Conservation (phyloP, 1,140 invertebrate genomes). For the Oedothorax gibbosus region DNA sequence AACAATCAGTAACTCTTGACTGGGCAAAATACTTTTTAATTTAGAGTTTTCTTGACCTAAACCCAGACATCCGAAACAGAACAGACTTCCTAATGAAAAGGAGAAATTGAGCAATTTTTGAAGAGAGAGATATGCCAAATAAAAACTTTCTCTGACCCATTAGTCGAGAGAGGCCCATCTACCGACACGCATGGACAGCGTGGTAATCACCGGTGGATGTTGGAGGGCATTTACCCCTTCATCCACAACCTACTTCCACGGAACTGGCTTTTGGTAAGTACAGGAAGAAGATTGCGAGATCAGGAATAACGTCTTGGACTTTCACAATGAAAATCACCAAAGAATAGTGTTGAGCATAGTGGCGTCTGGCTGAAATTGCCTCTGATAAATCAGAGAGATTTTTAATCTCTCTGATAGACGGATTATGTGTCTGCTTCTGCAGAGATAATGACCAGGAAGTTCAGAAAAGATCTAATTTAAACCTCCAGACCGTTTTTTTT, state of each 20-base stretch:
- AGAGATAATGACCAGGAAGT: too few relatives aligned
- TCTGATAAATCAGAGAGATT: too few relatives aligned
- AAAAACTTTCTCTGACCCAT: conserved; percentile 40
- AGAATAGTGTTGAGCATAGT: not conserved
- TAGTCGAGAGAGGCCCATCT: conserved; percentile 17
- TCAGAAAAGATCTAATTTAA: too few relatives aligned
- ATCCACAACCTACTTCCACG: conserved; percentile 23
- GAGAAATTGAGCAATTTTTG: not conserved
- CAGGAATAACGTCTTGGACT: not conserved
- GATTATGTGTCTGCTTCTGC: too few relatives aligned
- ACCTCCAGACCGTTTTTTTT: too few relatives aligned
- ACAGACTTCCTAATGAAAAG: not conserved
- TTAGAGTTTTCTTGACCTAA: conserved; percentile 5
- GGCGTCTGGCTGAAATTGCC: not conserved
- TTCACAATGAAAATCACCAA: not conserved
- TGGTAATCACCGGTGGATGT: conserved; percentile 1
- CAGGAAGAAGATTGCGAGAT: conserved; percentile 9
- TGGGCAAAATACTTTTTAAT: too few relatives aligned
- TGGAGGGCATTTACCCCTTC: conserved; percentile 41
- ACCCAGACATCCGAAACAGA: not conserved
- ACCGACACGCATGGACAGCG: conserved; percentile 19
- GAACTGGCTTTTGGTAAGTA: conserved; percentile 15
- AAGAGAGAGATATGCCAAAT: not conserved
- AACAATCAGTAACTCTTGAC: too few relatives aligned
- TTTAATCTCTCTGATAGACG: too few relatives aligned